Percentiles rank a stretch among this genome's conserved stretches.
phyloP scores from a whole-genome alignment of 2,113 vertebrate genomes.

The Arenaria interpres region DNA sequence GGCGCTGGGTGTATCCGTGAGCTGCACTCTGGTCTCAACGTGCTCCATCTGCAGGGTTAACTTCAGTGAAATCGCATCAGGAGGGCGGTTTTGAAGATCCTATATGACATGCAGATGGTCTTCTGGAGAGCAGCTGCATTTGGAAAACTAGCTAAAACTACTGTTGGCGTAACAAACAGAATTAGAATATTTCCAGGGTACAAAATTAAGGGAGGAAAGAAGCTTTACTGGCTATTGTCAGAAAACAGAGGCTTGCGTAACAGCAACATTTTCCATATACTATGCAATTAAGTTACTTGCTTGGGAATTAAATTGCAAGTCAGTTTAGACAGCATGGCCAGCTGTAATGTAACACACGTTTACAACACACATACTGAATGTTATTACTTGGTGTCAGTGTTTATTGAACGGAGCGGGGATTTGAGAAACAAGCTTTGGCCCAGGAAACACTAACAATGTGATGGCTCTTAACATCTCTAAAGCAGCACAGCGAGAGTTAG shows the following conservation, averaged over 20 bases:
- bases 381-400: conserved; percentile 29
- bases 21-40: not conserved
- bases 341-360: conserved; percentile 18
- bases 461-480: not conserved
- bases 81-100: not conserved
- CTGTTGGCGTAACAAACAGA: not conserved
- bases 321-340: not conserved
- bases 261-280: conserved; percentile 20
- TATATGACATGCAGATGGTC: not conserved
- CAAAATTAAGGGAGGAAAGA: not conserved
- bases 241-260: not conserved
- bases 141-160: not conserved
- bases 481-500: not conserved
- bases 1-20: rapidly evolving
- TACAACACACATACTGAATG: conserved; percentile 32
- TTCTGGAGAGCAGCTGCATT: not conserved
- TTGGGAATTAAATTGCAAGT: conserved; percentile 21
- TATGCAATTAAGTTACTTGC: not conserved
- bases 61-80: not conserved
- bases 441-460: not conserved
- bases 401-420: not conserved
- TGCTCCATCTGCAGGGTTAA: not conserved
- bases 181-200: conserved; percentile 21
- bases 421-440: conserved; percentile 9
- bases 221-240: not conserved